Base-by-base conservation (phyloP, 2,888 invertebrate genomes). In the Dyspetes luteomarginatus region DNA sequence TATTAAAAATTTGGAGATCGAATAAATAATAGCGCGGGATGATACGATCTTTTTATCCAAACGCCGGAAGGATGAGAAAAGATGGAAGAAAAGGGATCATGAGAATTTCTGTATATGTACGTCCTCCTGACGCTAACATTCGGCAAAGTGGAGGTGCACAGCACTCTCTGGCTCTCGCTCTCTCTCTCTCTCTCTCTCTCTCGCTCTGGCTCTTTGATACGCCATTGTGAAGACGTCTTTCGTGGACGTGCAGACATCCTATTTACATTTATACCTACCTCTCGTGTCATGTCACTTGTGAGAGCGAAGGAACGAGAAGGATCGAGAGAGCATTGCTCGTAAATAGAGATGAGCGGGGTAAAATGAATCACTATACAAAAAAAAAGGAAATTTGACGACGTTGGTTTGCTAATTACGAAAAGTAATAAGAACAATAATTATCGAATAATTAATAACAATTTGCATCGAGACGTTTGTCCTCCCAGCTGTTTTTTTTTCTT, bases 241-340 rank as follows among this genome's bases (percentile, higher is more conserved):
- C 86, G 87, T 85, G 85, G 85, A 86, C 86, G 85, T 86, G 85
- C 86, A 87, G 88, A 87, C 87, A 89, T 90, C 88, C 88, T 89
- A 88, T 90, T 89, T 89, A 88, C 90, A 90, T 90, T 89, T 88
- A 88, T 88, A 89, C 86, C 86, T 87, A 88, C 85, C 86, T 85
- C 85, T 78, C 84, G 83, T 85, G 83, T 86, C 77, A 86, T 84
- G 85, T 85, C 86, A 85, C 84, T 76, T 9, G 73, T 64, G 83
- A 82, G 81, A 84, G 81, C 80, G 81, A 69, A 68, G 58, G 56
- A 65, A 68, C 58, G 60, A 43, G 82, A 78, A 74, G 15, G 76
- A 73, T 79, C 74, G 67, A 50, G 50, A 19, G 55, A 76, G 78
- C 73, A 55, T 22, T 52, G 68, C 60, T 24, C 19, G 60, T 28